Evolutionary conservation across 2,113 vertebrate species (phyloP), one percentile per base, ranked within the genome.

Genomic region (Garra rufa): DNA sequence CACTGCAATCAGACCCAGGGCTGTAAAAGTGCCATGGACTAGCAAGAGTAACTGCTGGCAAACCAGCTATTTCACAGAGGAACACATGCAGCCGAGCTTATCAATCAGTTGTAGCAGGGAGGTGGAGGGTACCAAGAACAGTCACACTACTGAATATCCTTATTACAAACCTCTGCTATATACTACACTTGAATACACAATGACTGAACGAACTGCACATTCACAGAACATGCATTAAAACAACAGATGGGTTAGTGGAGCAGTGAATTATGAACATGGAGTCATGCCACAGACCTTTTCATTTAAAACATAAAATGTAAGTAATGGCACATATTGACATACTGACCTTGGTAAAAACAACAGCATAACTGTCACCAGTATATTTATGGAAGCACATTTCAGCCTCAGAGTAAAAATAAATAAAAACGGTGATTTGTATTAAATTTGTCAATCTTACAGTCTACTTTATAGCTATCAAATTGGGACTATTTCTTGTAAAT

Each of bases 21-120:
- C 19, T 43, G 57, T 80, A 48, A 85, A 85, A 80, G 52, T 85
- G 50, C 50, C 83, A 85, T 21, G 46, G 28, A 65, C 83, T 26
- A 34, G 59, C n/a, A 69, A 84, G 83, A 84, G 46, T 78, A 67
- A 70, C 73, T 78, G 75, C 74, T 43, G 50, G 41, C 4, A 43
- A 69, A 57, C 76, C 69, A 34, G 50, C 67, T 57, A 61, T 79
- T 81, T 70, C 65, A 81, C 44, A 81, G 46, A 52, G 44, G 38
- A 48, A 65, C 59, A 44, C 30, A 38, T 70, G 43, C 26, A 69
- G 17, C 44, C 63, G 1, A 81, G 79, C 46, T 69, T 69, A 81
- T 81, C 63, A 70, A 81, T 81, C 79, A n/a, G 24, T 1, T 80
- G 59, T 48, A 65, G 77, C 15, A 24, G 59, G 41, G 24, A 80